These are phyloP conservation scores for Eutrigla gurnardus DNA, from an alignment of 2,797 vertebrate species.

Conservation along the genomic window DNA sequence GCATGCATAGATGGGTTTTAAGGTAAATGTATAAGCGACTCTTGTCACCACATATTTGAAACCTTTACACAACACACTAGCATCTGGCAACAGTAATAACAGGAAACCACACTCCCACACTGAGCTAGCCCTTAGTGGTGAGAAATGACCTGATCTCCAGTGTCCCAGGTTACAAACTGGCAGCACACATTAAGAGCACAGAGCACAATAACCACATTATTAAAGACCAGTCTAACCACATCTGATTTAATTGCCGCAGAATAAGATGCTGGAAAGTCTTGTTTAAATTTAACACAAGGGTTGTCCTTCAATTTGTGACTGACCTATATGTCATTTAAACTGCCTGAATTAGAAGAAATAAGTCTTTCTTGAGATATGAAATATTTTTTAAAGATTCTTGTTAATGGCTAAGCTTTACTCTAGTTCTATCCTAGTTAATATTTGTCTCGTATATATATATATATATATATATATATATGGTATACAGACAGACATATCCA, in stretches of 20 bases:
- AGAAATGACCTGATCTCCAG: conserved; percentile 42
- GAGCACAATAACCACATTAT: background rate
- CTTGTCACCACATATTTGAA: background rate
- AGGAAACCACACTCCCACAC: background rate
- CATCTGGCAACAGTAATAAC: background rate
- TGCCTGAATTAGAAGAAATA: background rate
- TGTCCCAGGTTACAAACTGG: conserved; percentile 21
- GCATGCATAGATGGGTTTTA: background rate
- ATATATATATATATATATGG: too few relatives aligned
- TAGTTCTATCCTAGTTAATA: too few relatives aligned
- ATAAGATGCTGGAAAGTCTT: conserved; percentile 14
- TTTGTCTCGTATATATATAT: too few relatives aligned
- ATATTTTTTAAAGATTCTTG: background rate
- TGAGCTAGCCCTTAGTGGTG: conserved; percentile 14
- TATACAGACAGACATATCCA: too few relatives aligned
- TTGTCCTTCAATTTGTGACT: background rate
- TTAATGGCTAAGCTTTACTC: background rate
- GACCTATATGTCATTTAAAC: background rate
- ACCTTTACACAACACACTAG: background rate
- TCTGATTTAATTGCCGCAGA: conserved; percentile 1
- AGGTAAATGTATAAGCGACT: background rate
- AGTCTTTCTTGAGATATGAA: background rate
- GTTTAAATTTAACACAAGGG: conserved; percentile 5
- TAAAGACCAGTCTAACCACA: background rate
- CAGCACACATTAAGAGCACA: conserved; percentile 26